These are phyloP conservation scores for Drosophila infuscata DNA, from an alignment of 2,888 invertebrate genomes.

Conservation along the genomic window DNA sequence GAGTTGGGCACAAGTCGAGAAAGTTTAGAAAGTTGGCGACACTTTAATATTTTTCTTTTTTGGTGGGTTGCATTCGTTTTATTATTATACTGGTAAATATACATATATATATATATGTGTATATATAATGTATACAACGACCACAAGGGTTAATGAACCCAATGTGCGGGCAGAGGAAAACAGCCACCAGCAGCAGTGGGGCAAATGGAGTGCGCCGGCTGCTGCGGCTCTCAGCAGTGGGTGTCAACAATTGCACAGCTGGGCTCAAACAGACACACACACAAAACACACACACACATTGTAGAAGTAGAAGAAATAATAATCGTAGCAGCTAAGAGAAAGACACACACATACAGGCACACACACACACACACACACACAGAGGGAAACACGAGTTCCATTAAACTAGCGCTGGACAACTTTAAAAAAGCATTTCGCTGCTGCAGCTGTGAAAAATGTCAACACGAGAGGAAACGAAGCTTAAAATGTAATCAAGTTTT, in stretches of 20 bases:
- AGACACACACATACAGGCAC: conserved; percentile 24
- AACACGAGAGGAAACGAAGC: conserved; percentile 45
- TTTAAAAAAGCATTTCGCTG: conserved; percentile 47
- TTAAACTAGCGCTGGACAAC: conserved; percentile 40
- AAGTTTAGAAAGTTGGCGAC: conserved; percentile 50
- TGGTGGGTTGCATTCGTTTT: conserved; percentile 26
- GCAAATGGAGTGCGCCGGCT: conserved; percentile 70
- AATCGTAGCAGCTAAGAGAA: conserved; percentile 54
- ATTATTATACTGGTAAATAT: conserved; percentile 32
- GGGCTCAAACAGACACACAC: conserved; percentile 51
- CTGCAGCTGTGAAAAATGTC: conserved; percentile 49
- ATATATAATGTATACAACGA: conserved; percentile 25
- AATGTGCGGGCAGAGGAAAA: conserved; percentile 48
- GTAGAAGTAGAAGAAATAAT: conserved; percentile 56
- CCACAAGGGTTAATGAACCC: conserved; percentile 72
- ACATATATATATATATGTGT: conserved; percentile 1
- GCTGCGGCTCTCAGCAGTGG: conserved; percentile 66
- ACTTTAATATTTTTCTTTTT: conserved; percentile 35
- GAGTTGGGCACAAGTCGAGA: conserved; percentile 37
- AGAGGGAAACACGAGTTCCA: conserved; percentile 12
- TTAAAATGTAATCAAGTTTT: conserved; percentile 58
- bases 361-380: background rate
- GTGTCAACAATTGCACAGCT: conserved; percentile 78
- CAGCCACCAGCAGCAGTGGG: conserved; percentile 63
- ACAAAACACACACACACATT: conserved; percentile 31